Percentiles rank a stretch among this genome's conserved stretches.
phyloP scores from a whole-genome alignment of 2,888 invertebrate species.

The Orchestes rusci region DNA sequence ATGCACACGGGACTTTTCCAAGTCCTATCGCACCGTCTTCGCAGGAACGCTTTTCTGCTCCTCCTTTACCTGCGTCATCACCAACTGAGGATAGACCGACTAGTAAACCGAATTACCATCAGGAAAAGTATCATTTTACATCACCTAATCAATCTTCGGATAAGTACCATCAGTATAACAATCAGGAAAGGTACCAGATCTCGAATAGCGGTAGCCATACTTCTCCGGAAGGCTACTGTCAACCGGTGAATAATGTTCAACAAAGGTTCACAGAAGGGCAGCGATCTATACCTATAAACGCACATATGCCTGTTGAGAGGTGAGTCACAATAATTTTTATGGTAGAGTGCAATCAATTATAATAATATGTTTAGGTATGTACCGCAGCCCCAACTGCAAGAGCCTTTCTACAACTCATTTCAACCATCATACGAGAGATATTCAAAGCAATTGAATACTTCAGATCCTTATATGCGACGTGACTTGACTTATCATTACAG shows the following conservation, averaged over 20 bases:
- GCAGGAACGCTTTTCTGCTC: conserved; percentile 50
- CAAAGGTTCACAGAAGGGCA: conserved; percentile 36
- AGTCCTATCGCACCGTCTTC: conserved; percentile 43
- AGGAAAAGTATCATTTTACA: conserved; percentile 25
- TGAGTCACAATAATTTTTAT: conserved; percentile 36
- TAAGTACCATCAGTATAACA: conserved; percentile 21
- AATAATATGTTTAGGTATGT: conserved; percentile 49
- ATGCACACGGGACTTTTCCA: conserved; percentile 47
- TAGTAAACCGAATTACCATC: conserved; percentile 20
- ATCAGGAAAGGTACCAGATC: conserved; percentile 26
- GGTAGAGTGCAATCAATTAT: neutral
- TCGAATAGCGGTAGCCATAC: conserved; percentile 12
- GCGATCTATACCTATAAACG: conserved; percentile 60
- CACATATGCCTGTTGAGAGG: conserved; percentile 65
- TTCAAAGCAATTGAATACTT: conserved; percentile 32
- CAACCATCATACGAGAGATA: conserved; percentile 36
- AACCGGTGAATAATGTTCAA: conserved; percentile 27
- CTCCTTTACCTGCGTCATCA: conserved; percentile 40
- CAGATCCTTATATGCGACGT: conserved; percentile 53
- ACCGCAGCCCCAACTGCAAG: conserved; percentile 51
- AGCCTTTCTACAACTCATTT: conserved; percentile 49
- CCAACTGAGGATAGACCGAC: conserved; percentile 27
- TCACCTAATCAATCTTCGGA: conserved; percentile 21
- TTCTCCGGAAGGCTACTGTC: conserved; percentile 23
- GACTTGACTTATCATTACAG: conserved; percentile 54